Evolutionary conservation across 2,888 invertebrate species (phyloP).

Genomic region (Lathronympha strigana): DNA sequence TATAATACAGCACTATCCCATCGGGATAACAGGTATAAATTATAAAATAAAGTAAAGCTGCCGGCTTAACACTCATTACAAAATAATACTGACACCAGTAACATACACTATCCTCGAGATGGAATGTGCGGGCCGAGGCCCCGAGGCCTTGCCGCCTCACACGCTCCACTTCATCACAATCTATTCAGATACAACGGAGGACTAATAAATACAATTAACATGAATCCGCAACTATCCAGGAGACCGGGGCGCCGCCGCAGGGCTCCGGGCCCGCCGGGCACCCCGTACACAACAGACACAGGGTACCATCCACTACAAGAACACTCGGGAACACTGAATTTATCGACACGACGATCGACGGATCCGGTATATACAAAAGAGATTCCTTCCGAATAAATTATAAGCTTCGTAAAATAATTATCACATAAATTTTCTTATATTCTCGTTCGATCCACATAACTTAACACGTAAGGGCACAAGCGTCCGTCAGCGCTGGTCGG

Average conservation of each 20-base stretch:
- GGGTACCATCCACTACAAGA: slow-evolving; percentile 21
- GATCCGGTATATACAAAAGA: slow-evolving; percentile 76
- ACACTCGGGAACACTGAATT: slow-evolving; percentile 40
- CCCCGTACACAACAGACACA: slow-evolving; percentile 17
- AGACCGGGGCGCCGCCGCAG: slow-evolving; percentile 50
- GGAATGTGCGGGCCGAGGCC: slow-evolving; percentile 76
- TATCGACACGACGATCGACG: slow-evolving; percentile 55
- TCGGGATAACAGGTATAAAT: slow-evolving; percentile 81
- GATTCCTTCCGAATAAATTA: slow-evolving; percentile 82
- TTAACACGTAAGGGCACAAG: slow-evolving; percentile 74
- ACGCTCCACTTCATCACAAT: slow-evolving; percentile 74
- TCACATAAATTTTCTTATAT: slow-evolving; percentile 82
- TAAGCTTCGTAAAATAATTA: slow-evolving; percentile 83
- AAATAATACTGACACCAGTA: slow-evolving; percentile 84
- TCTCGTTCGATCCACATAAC: slow-evolving; percentile 76
- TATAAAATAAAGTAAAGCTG: slow-evolving; percentile 82
- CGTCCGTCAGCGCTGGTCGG: slow-evolving; percentile 50
- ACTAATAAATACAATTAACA: slow-evolving; percentile 79
- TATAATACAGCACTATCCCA: slow-evolving; percentile 83
- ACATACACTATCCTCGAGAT: slow-evolving; percentile 76
- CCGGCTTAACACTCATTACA: slow-evolving; percentile 81
- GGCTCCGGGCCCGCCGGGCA: slow-evolving; percentile 47
- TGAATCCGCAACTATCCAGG: slow-evolving; percentile 71
- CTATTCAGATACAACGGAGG: slow-evolving; percentile 75
- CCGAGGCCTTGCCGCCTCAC: slow-evolving; percentile 70